phyloP scores from a whole-genome alignment of 2,888 invertebrate species.

The Hypomecis punctinalis region DNA sequence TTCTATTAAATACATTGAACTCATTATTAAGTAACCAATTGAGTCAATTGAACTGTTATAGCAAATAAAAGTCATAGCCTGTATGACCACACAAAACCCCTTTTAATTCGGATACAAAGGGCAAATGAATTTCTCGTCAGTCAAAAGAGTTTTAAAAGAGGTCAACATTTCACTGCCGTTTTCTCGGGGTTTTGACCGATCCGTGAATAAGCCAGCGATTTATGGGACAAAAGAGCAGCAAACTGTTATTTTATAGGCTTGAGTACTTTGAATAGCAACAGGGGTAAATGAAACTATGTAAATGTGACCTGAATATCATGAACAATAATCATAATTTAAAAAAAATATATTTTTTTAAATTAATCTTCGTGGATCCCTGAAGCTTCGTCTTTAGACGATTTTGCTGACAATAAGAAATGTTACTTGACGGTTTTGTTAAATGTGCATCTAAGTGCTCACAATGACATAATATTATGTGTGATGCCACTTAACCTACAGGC shows the following conservation, averaged over 20 bases:
- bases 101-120: neutral
- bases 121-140: constrained; percentile 1
- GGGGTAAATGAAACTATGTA: neutral
- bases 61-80: constrained; percentile 22
- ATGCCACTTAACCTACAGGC: no score
- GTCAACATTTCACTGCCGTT: constrained; percentile 15
- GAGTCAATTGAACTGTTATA: constrained; percentile 21
- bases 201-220: neutral
- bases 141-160: constrained; percentile 20
- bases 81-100: constrained; percentile 10
- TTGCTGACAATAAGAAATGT: no score
- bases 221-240: neutral
- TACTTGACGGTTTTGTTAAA: no score
- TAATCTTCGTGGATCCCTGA: no score
- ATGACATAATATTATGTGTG: no score
- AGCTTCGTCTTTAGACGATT: no score
- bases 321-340: no score
- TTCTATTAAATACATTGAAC: constrained; percentile 14
- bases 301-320: constrained; percentile 1
- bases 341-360: no score
- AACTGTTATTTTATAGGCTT: neutral
- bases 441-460: no score
- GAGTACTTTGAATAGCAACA: neutral
- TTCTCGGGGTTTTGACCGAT: constrained; percentile 2
- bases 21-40: constrained; percentile 19